A percentile compares a stretch with the other conserved stretches of the same genome.
Conservation (phyloP, 2,888 invertebrate species). For the Apodemia mormo region DNA sequence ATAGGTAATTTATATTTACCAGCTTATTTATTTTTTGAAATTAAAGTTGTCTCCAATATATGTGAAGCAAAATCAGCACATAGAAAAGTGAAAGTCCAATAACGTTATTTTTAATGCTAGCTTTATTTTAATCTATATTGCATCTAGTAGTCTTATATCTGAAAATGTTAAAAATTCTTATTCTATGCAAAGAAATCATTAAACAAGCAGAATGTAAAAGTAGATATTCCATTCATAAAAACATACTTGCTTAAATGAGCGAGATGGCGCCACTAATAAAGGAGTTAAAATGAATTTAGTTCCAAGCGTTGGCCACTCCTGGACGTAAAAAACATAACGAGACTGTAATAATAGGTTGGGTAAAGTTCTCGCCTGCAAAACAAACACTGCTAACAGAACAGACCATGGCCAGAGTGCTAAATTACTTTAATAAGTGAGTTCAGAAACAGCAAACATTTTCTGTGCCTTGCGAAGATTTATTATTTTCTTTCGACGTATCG, state of each 20-base stretch:
- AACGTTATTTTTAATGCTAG: no score
- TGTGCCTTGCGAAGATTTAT: slow-evolving; percentile 37
- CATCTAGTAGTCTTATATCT: background rate
- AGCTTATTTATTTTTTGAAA: no score
- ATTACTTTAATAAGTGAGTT: slow-evolving; percentile 63
- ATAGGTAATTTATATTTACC: no score
- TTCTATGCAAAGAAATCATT: background rate
- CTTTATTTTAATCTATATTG: no score
- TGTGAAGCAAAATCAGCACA: no score
- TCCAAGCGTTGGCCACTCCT: slow-evolving; percentile 57
- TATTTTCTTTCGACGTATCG: slow-evolving; percentile 27
- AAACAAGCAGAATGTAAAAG: background rate
- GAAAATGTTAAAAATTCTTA: background rate
- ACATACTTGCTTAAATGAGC: slow-evolving; percentile 19
- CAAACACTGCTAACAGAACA: slow-evolving; percentile 74
- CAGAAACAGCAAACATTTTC: slow-evolving; percentile 35
- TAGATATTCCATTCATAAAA: slow-evolving; percentile 17
- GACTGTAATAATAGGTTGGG: slow-evolving; percentile 76
- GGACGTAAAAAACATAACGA: slow-evolving; percentile 71
- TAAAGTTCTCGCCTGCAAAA: slow-evolving; percentile 80
- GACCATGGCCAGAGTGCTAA: slow-evolving; percentile 47
- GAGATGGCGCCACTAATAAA: slow-evolving; percentile 26
- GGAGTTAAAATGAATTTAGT: slow-evolving; percentile 29
- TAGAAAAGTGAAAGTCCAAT: no score
- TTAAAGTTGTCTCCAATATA: no score